Evolutionary conservation across 2,113 vertebrate species (phyloP), one percentile per base, ranked within the genome.

Genomic region (Athene noctua): DNA sequence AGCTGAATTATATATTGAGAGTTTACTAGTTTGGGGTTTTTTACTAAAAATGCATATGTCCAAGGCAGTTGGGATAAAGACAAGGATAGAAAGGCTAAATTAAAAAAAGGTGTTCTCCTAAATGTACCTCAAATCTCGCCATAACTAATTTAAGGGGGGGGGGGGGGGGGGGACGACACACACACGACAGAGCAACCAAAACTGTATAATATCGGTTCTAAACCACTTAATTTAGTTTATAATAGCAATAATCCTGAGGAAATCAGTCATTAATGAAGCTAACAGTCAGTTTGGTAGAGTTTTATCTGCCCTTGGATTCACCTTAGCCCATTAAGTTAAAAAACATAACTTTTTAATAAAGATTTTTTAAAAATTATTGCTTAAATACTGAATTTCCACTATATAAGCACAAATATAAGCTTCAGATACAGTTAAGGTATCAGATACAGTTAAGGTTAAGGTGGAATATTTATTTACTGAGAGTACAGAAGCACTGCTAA

Each of bases 251-350:
- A 77, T 85, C 46, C 29, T 38, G 44, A 91, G 65, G 40, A 96
- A 95, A 95, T 88, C 36, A 46, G 51, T 90, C 70, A 91, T 83
- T 96, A 92, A 94, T 88, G 71, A 97, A 91, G 80, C 83, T 94
- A 94, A 90, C 61, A 97, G 54, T 19, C 34, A 90, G 77, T 88
- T 96, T 96, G 26, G 54, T 94, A 47, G n/a, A 85, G n/a, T 85
- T 75, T 54, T 95, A 85, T 51, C 59, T 97, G 66, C 70, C 80
- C 47, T 86, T 95, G 68, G 70, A 42, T 96, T 95, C 38, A 89
- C 61, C 74, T 42, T 77, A 93, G 78, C 30, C 62, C 75, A 92
- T 73, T 86, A 95, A 93, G 63, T 83, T 52, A 97, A 93, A 97
- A 80, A 1, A 32, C 32, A 42, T 79, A 80, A 88, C 36, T 85